Evolutionary conservation across 1,140 invertebrate species (phyloP).

Genomic region (Phthorimaea operculella): DNA sequence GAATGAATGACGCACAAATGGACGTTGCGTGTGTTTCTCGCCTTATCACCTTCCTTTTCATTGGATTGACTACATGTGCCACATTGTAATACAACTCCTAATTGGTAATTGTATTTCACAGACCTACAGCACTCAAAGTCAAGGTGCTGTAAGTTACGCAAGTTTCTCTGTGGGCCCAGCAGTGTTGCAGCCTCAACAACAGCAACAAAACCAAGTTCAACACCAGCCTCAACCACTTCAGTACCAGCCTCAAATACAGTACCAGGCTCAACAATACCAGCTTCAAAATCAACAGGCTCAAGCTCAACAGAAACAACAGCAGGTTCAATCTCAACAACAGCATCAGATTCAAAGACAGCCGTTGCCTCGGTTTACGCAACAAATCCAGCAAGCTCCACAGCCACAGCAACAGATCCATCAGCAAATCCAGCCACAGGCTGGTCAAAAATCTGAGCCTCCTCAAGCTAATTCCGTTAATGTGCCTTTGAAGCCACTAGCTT

Average conservation of each 20-base stretch:
- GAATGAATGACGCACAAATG: too few species aligned
- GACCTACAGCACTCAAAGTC: constrained; percentile 28
- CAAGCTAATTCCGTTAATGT: background rate
- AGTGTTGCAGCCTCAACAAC: background rate
- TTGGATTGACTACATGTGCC: too few species aligned
- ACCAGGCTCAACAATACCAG: background rate
- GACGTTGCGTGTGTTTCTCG: too few species aligned
- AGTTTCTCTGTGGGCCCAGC: constrained; percentile 22
- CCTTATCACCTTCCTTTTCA: too few species aligned
- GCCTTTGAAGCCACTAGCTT: background rate
- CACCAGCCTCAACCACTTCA: background rate
- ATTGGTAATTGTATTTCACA: constrained; percentile 16
- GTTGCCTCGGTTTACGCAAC: constrained; percentile 1
- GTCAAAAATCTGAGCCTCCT: background rate
- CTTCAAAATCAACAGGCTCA: constrained; percentile 2
- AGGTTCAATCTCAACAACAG: constrained; percentile 13
- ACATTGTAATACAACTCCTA: too few species aligned
- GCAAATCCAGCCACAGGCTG: background rate
- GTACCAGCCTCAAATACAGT: background rate
- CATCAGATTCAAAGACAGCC: constrained; percentile 11
- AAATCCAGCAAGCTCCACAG: constrained; percentile 1
- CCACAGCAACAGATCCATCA: background rate
- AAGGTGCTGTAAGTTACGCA: constrained; percentile 40
- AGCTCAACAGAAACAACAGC: constrained; percentile 16
- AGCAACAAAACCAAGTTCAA: constrained; percentile 11